These are phyloP conservation scores for Lepus americanus DNA, from an alignment of 2,113 vertebrate genomes.

Conservation along the genomic window DNA sequence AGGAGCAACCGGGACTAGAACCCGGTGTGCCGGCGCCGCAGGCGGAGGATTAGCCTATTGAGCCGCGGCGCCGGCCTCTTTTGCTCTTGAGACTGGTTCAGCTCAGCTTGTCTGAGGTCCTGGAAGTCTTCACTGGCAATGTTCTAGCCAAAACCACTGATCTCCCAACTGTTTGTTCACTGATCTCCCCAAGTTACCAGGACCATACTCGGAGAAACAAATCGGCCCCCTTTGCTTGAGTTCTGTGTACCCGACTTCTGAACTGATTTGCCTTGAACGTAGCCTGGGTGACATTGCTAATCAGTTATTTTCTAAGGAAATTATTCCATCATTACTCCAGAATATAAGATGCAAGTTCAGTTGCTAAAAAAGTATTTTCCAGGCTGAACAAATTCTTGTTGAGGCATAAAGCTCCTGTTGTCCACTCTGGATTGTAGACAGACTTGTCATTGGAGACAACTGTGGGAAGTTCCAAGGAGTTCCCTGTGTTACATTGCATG, in stretches of 20 bases:
- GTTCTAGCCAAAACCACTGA: background rate
- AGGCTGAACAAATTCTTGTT: background rate
- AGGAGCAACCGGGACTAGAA: too few species aligned
- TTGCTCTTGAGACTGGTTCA: background rate
- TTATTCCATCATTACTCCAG: background rate
- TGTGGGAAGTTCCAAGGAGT: background rate
- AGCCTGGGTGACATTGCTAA: background rate
- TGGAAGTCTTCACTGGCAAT: background rate
- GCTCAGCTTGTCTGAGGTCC: background rate
- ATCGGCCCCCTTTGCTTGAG: background rate
- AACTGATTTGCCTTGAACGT: background rate
- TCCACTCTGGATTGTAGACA: background rate
- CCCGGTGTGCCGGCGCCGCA: too few species aligned
- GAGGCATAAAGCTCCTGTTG: background rate
- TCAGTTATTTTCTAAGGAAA: constrained; percentile 17
- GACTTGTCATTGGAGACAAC: background rate
- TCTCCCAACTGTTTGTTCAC: background rate
- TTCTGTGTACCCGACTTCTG: background rate
- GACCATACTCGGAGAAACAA: background rate
- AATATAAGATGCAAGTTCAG: background rate
- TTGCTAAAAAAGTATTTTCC: constrained; percentile 4
- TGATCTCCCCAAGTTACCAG: background rate
- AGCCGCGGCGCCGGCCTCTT: too few species aligned
- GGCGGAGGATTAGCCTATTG: too few species aligned
- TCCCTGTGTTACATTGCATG: background rate